These are phyloP conservation scores for Columba janthina DNA, from an alignment of 2,113 vertebrate genomes.

Conservation along the genomic window DNA sequence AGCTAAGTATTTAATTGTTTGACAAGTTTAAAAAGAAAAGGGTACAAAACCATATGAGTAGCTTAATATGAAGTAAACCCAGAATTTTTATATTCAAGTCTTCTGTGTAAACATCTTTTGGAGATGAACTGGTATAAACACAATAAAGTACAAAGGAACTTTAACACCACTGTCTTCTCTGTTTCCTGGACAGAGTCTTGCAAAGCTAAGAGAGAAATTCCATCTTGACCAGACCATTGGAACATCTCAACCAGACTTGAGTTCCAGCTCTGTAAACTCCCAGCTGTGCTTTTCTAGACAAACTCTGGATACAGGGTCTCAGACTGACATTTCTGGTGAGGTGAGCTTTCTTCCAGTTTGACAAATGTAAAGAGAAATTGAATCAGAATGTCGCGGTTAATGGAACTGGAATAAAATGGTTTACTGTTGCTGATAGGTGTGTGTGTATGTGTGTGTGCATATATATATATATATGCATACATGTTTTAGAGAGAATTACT, in stretches of 20 bases:
- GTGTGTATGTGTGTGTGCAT: neutral
- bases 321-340: slow-evolving; percentile 85
- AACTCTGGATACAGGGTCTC: slow-evolving; percentile 83
- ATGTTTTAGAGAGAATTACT: neutral
- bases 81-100: neutral
- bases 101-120: neutral
- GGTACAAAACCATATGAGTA: neutral
- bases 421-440: neutral
- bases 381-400: neutral
- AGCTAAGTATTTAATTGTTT: neutral
- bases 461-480: neutral
- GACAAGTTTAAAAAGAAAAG: neutral
- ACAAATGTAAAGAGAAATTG: neutral
- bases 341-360: slow-evolving; percentile 68
- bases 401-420: neutral
- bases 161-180: neutral
- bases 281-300: slow-evolving; percentile 77
- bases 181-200: slow-evolving; percentile 78
- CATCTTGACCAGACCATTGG: slow-evolving; percentile 67
- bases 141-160: neutral
- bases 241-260: slow-evolving; percentile 73
- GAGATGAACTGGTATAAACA: neutral
- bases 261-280: slow-evolving; percentile 63
- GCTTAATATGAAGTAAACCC: neutral
- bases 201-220: slow-evolving; percentile 81